Conservation (phyloP, 2,113 vertebrate species). For the Thryonomys swinderianus region DNA sequence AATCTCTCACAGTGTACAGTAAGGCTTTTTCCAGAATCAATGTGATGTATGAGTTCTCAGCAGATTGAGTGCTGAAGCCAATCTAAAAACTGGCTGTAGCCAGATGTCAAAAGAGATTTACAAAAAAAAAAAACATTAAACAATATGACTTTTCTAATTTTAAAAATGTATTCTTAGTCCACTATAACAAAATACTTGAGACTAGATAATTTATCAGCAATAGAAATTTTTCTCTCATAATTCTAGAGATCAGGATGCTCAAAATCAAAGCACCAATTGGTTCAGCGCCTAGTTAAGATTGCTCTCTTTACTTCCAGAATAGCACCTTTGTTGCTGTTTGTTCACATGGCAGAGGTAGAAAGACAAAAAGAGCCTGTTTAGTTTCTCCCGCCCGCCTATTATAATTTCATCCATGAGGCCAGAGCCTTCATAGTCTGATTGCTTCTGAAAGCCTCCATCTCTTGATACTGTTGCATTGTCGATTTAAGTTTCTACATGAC, state of each 20-base stretch:
- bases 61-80: background rate
- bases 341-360: background rate
- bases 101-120: background rate
- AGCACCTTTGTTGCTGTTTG: background rate
- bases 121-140: background rate
- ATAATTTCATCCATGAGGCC: background rate
- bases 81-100: background rate
- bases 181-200: background rate
- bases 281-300: background rate
- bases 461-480: background rate
- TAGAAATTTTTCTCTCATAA: background rate
- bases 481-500: background rate
- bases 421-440: background rate
- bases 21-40: background rate
- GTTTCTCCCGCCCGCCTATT: background rate
- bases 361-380: background rate
- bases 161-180: background rate
- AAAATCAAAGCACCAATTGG: background rate
- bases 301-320: background rate
- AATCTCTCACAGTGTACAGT: background rate
- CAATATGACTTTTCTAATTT: background rate
- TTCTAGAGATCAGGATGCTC: background rate
- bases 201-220: background rate
- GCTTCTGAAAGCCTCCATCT: background rate
- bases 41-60: background rate